Evolutionary conservation across 2,113 vertebrate species (phyloP).

Genomic region (Pampusana beccarii): DNA sequence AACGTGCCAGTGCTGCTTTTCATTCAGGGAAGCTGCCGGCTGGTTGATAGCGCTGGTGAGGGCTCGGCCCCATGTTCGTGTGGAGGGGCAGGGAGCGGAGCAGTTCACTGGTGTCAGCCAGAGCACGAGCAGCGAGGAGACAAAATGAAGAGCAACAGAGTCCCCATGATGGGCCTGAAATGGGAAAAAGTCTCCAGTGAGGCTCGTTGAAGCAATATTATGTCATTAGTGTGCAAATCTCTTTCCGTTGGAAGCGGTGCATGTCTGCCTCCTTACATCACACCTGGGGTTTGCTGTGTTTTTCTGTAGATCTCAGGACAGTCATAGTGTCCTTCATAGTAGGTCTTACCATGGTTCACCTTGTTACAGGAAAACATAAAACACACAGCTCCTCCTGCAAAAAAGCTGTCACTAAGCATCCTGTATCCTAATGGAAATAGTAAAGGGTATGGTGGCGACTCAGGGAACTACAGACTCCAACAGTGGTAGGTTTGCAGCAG

Average conservation of each 20-base stretch:
- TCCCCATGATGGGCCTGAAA: not conserved
- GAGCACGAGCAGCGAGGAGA: not conserved
- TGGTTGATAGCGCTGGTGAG: not conserved
- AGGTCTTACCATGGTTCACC: not conserved
- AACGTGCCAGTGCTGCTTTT: not conserved
- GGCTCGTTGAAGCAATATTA: rapidly evolving
- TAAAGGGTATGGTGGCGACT: not conserved
- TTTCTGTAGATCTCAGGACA: not conserved
- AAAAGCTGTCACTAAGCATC: not conserved
- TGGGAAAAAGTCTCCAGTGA: not conserved
- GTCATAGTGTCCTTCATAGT: not conserved
- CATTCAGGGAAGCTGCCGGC: not conserved
- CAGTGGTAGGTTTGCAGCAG: not conserved
- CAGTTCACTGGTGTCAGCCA: rapidly evolving
- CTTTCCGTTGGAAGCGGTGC: not conserved
- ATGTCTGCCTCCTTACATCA: not conserved
- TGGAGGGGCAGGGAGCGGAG: not conserved
- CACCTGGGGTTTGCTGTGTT: not conserved
- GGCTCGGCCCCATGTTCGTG: not conserved
- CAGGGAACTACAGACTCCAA: not conserved
- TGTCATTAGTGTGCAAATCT: not conserved
- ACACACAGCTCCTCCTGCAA: not conserved
- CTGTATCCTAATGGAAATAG: not conserved
- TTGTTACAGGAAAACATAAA: not conserved
- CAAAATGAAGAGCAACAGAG: not conserved